phyloP scores from a whole-genome alignment of 2,113 vertebrate genomes.

The Anolis sagrei region DNA sequence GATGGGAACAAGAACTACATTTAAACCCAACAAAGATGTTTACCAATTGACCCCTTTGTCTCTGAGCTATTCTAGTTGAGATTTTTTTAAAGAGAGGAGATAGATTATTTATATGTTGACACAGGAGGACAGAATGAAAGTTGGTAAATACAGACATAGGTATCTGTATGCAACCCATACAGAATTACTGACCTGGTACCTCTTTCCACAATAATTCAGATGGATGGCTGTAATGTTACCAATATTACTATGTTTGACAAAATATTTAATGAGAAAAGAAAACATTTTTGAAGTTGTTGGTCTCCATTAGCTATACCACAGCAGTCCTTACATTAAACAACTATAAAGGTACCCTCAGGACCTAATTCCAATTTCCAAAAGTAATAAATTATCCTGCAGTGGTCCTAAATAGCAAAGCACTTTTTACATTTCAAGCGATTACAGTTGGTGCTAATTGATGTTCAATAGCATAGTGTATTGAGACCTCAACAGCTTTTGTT shows the following conservation, averaged over 20 bases:
- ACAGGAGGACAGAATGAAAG: background rate
- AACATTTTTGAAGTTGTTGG: background rate
- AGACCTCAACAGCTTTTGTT: background rate
- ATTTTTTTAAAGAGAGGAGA: too few relatives aligned
- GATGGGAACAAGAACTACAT: too few relatives aligned
- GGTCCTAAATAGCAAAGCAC: background rate
- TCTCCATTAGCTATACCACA: background rate
- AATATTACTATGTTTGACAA: background rate
- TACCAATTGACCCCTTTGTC: too few relatives aligned
- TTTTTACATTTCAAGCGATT: background rate
- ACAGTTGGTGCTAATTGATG: background rate
- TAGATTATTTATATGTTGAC: background rate
- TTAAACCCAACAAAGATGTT: too few relatives aligned
- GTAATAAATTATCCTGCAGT: constrained; percentile 9
- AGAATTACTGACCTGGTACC: background rate
- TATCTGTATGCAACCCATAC: background rate
- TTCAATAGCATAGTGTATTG: background rate
- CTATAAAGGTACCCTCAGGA: background rate
- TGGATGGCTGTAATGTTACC: background rate
- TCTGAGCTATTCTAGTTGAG: too few relatives aligned
- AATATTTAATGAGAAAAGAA: background rate
- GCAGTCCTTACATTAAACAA: background rate
- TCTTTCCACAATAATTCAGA: background rate
- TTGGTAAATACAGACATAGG: background rate
- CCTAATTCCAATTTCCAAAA: constrained; percentile 9